These are phyloP conservation scores for Tethea ocularis DNA, from an alignment of 2,888 invertebrate species.

Conservation along the genomic window DNA sequence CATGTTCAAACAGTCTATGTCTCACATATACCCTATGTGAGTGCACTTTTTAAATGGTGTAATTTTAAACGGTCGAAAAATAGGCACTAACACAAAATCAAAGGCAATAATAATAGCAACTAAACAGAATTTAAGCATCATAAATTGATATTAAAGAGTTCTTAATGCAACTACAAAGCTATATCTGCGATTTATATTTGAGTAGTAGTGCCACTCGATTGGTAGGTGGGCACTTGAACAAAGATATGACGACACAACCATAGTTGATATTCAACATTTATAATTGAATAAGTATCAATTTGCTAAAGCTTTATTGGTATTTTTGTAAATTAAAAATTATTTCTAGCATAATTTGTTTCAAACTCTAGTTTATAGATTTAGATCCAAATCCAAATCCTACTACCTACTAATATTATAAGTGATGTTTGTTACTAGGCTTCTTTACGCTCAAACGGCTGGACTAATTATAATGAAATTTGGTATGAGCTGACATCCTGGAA, in stretches of 20 bases:
- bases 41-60: neutral
- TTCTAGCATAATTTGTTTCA: no score
- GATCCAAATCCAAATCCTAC: no score
- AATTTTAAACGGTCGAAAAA: neutral
- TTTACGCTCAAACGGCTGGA: no score
- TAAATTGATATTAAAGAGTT: constrained; percentile 7
- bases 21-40: no score
- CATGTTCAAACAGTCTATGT: no score
- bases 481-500: no score
- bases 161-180: constrained; percentile 34
- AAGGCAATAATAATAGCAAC: neutral
- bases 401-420: no score
- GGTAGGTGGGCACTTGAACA: constrained; percentile 15
- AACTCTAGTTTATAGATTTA: no score
- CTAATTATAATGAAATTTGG: no score
- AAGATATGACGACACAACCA: neutral
- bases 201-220: constrained; percentile 28
- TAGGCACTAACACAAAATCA: neutral
- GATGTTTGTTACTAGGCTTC: no score
- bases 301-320: no score
- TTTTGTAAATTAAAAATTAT: no score
- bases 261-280: neutral
- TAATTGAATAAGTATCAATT: neutral
- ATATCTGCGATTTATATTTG: constrained; percentile 34
- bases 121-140: neutral